Base-by-base conservation (phyloP, 2,797 vertebrate species). In the Sebastes itinus region DNA sequence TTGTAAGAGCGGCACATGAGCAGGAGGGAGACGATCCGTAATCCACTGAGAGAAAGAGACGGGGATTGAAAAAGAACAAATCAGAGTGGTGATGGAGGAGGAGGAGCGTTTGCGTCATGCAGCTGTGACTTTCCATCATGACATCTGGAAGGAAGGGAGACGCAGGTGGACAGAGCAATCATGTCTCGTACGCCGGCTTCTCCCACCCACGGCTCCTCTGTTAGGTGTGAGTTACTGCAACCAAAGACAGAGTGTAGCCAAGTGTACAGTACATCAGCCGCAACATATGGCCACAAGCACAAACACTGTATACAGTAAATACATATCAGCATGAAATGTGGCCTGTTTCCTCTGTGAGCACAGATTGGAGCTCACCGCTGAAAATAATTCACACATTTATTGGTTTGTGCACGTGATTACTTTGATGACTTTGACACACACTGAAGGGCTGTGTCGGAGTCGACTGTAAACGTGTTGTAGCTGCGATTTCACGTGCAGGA, bases 61-160 rank as follows among this genome's bases (percentile, higher is more conserved):
- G 1, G 33, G 77, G 77, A 87, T 88, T 81, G 84, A 74, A 90
- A 89, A 89, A 76, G 84, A 87, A 84, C 84, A 89, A 86, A 90
- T 87, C 76, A 68, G 23, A 8, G 25, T 13, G 35, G 23, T 0
- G 70, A n/a, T 2, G 65, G 78, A 67, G 64, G 76, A 81, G 82
- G 82, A 56, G 74, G 78, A 71, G 71, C 22, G 27, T 68, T 66
- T 78, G 59, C 61, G 20, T 87, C 85, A 85, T 63, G 32, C 85
- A 81, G 71, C 84, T 86, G 83, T 85, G 76, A 61, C 74, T 88
- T 79, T 83, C 71, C 85, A 77, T 81, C 64, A 10, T 16, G 61
- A 77, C 89, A 92, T 88, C 80, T 88, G 87, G 77, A 83, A 49
- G 70, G 72, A 58, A 49, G 20, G 54, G 38, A 84, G 69, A 54